Evolutionary conservation across 1,140 invertebrate genomes (phyloP), one percentile per base, ranked within the genome.

Genomic region (Centruroides vittatus): DNA sequence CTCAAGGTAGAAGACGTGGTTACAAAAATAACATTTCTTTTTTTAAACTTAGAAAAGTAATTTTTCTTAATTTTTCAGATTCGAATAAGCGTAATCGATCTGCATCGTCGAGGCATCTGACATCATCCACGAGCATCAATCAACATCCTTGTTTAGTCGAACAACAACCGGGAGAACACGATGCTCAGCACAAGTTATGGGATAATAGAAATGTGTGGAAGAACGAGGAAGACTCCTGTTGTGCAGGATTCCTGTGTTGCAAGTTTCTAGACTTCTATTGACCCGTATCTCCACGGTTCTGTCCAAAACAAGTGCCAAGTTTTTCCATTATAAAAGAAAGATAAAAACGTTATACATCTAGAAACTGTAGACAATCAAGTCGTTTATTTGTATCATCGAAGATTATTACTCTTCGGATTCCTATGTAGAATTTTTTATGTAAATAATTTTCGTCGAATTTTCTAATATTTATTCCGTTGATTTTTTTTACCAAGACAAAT

Each of bases 11-110:
- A 36, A 11, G 9, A 36, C 36, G 46, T 47, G 13, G n/a, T 47
- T 11, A 36, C 35, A 12, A 54, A 13, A 52, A 51, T n/a, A 51
- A 11, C 12, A 54, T 23, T 54, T 34, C 35, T 54, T 5, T 23
- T 35, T 34, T 13, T 13, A 8, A 9, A n/a, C 5, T 51, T n/a
- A 51, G 50, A 5, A 51, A 34, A 51, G 50, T 13, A 13, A 13
- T 51, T 13, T 6, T n/a, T 51, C 6, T 51, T 5, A 13, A n/a
- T 34, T 53, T 52, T 58, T 5, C 3, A 64, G 62, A 59, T 61
- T 60, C 62, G 5, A 61, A 56, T 55, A 64, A 64, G 47, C 50
- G 62, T 23, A 64, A 59, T 55, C 62, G 62, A 41, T 64, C 62
- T 12, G 62, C 56, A 54, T 59, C 62, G 6, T 55, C 59, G 11